A percentile compares a stretch with the other conserved stretches of the same genome.
phyloP scores from a whole-genome alignment of 2,113 vertebrate species.

The Crotalus viridis region DNA sequence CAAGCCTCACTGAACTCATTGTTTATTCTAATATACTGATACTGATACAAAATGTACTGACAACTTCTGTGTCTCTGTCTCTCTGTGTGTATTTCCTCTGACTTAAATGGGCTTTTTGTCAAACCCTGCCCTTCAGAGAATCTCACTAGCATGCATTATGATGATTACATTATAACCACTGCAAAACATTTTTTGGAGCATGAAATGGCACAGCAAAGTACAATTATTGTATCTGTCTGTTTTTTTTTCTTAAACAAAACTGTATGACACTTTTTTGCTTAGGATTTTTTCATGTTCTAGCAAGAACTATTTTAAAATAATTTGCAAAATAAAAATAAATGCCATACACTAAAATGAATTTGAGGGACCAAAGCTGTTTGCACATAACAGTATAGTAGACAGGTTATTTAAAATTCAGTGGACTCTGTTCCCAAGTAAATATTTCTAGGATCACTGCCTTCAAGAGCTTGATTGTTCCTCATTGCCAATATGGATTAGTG shows the following conservation, averaged over 20 bases:
- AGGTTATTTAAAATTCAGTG: background rate
- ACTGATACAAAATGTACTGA: background rate
- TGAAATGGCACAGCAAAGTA: background rate
- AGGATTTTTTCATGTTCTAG: background rate
- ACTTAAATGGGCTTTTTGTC: background rate
- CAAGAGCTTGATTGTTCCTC: background rate
- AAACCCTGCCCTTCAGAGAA: background rate
- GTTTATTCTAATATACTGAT: background rate
- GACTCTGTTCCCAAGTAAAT: background rate
- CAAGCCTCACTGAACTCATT: background rate
- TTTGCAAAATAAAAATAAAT: background rate
- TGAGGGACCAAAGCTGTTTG: too few relatives aligned
- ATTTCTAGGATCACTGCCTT: background rate
- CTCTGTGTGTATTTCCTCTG: background rate
- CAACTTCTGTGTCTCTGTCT: background rate
- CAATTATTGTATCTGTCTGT: background rate
- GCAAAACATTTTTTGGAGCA: slow-evolving; percentile 28
- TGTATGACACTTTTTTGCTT: background rate
- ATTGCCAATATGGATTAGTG: background rate
- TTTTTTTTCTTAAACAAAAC: background rate
- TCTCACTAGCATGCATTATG: background rate
- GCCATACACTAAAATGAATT: background rate
- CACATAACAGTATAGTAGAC: background rate
- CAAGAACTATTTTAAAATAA: background rate
- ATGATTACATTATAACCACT: background rate